A percentile compares a stretch with the other conserved stretches of the same genome.
phyloP scores from a whole-genome alignment of 1,140 invertebrate species.

The Heliconius nattereri region DNA sequence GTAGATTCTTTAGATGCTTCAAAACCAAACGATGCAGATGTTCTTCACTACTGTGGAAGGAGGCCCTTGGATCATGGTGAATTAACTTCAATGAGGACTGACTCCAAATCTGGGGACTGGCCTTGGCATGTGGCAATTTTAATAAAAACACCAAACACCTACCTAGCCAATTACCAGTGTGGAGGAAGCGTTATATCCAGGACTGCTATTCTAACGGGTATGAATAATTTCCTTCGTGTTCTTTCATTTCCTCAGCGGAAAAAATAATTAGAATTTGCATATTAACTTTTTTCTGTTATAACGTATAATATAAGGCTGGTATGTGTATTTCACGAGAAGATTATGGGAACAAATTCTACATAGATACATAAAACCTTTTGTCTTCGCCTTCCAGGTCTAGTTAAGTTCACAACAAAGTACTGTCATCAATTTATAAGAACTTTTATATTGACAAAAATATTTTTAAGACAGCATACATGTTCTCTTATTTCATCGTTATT shows the following conservation, averaged over 20 bases:
- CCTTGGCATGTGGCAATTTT: slow-evolving; percentile 93
- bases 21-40: slow-evolving; percentile 32
- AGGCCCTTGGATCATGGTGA: slow-evolving; percentile 64
- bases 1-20: slow-evolving; percentile 55
- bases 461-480: not conserved
- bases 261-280: not conserved
- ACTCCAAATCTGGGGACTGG: slow-evolving; percentile 87
- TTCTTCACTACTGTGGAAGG: slow-evolving; percentile 65
- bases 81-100: slow-evolving; percentile 60
- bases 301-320: not conserved
- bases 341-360: not conserved
- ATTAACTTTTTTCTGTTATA: not conserved
- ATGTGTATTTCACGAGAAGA: not conserved
- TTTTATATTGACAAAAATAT: too few species aligned
- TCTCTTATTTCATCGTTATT: not conserved
- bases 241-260: slow-evolving; percentile 26
- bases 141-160: slow-evolving; percentile 83
- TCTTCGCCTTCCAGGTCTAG: not conserved
- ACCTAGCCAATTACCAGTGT: slow-evolving; percentile 63
- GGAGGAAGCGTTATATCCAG: slow-evolving; percentile 74
- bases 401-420: too few species aligned
- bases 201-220: slow-evolving; percentile 73
- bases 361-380: not conserved
- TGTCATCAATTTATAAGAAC: too few species aligned
- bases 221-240: slow-evolving; percentile 24